Evolutionary conservation across 2,797 vertebrate species (phyloP), one percentile per base, ranked within the genome.

Genomic region (Ispidina picta): DNA sequence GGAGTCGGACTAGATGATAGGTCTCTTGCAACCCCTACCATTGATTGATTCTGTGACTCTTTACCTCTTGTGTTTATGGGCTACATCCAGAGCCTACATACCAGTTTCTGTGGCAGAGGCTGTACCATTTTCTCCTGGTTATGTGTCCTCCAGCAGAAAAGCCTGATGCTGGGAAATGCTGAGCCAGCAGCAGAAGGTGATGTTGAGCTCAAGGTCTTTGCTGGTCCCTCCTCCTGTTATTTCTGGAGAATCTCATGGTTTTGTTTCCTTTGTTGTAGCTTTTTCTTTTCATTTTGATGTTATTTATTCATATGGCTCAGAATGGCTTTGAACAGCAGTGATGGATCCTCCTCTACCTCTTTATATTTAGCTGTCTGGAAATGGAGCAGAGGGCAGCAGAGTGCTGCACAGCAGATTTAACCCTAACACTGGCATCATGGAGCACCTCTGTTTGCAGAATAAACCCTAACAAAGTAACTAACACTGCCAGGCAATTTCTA

Each of bases 401-500:
- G 11, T 19, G 52, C 21, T 44, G 54, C 16, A 44, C n/a, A 69
- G 28, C 31, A 65, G 51, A 83, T 54, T 65, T 18, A 86, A 78
- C 55, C 31, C 19, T 59, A 33, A 75, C 0, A 0, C n/a, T 81
- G 35, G 70, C 41, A 74, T 73, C 48, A 59, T 26, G 28, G 37
- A 52, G 13, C 68, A 15, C 29, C 35, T 48, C 25, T 46, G 16
- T 18, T 80, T 54, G 46, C 43, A 79, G 64, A 91, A 89, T 66
- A 76, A 91, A 64, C 11, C 10, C 29, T 48, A 64, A 63, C 15
- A 43, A 63, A 83, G 19, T 65, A 90, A 73, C 62, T n/a, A 58
- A 35, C 76, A 35, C 15, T 55, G 26, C 26, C 86, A 68, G 73
- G 62, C 77, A 75, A 72, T 84, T 80, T 77, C 96, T 94, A 93